Base-by-base conservation (phyloP, 2,113 vertebrate species). In the Chauna torquata region DNA sequence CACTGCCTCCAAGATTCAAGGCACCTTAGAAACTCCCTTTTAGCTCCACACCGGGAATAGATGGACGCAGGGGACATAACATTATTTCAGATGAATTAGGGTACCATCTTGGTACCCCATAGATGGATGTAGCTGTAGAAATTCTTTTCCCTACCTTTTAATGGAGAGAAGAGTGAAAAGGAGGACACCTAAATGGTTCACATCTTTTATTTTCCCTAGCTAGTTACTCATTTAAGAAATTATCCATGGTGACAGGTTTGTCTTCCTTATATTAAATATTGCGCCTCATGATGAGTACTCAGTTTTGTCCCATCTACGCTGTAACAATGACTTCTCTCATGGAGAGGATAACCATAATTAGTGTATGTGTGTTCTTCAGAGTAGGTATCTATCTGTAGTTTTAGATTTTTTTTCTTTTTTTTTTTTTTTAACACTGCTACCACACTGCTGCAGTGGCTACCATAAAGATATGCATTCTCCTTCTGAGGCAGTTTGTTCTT, bases 181-280 rank as follows among this genome's bases (percentile, higher is more conserved):
- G 24, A 83, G 12, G 24, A 45, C 5, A 74, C 62, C 27, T 49
- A 72, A 79, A 72, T 18, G 8, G 4, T 84, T 80, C 6, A 27
- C 16, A 25, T 80, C 50, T 79, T 74, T 40, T 16, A 30, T 2
- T 32, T 11, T 3, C 14, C 15, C n/a, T 5, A 54, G 8, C 12
- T 83, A 76, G 40, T 68, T 80, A 61, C 10, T 90, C 16, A 30
- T 47, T 61, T 66, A 32, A 83, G 62, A 83, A 88, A 20, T 52
- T 52, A 52, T n/a, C n/a, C n/a, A n/a, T n/a, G n/a, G n/a, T n/a
- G n/a, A n/a, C n/a, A n/a, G n/a, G n/a, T n/a, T n/a, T n/a, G n/a
- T n/a, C n/a, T n/a, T n/a, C n/a, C n/a, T n/a, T n/a, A n/a, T 0
- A 0, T 54, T 75, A n/a, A 59, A 25, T 82, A 19, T 71, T 36